phyloP scores from a whole-genome alignment of 2,888 invertebrate genomes.

The Limnephilus auricula region DNA sequence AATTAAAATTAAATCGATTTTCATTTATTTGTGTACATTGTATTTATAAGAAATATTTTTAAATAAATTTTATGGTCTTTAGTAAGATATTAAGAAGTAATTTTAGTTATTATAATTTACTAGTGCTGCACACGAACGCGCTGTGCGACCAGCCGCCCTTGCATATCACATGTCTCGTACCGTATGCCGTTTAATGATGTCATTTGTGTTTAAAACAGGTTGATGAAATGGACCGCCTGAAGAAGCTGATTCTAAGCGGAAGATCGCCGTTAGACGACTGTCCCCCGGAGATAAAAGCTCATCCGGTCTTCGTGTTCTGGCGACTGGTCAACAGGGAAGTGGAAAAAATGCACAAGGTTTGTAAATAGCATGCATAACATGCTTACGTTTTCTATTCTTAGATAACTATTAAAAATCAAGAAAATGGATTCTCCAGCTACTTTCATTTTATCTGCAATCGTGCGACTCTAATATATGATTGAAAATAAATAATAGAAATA shows the following conservation, averaged over 20 bases:
- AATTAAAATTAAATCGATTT: too few species aligned
- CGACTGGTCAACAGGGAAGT: constrained; percentile 77
- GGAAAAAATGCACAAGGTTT: constrained; percentile 73
- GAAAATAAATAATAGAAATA: neutral
- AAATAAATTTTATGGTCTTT: too few species aligned
- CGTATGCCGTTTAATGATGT: too few species aligned
- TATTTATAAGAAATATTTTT: too few species aligned
- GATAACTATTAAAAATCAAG: neutral
- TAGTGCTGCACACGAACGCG: too few species aligned
- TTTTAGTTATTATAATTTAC: too few species aligned
- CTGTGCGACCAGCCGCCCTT: too few species aligned
- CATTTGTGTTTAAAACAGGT: constrained; percentile 70
- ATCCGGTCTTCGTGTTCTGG: constrained; percentile 84
- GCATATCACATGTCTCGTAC: too few species aligned
- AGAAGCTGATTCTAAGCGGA: constrained; percentile 82
- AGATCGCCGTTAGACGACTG: constrained; percentile 83
- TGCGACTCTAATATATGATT: neutral
- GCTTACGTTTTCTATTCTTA: neutral
- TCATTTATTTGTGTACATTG: too few species aligned
- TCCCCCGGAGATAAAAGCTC: constrained; percentile 81
- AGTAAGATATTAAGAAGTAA: too few species aligned
- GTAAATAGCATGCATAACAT: neutral
- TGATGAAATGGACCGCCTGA: constrained; percentile 83
- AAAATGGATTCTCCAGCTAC: neutral
- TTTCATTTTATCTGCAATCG: neutral